Evolutionary conservation across 2,113 vertebrate genomes (phyloP).

Genomic region (Actenoides hombroni): DNA sequence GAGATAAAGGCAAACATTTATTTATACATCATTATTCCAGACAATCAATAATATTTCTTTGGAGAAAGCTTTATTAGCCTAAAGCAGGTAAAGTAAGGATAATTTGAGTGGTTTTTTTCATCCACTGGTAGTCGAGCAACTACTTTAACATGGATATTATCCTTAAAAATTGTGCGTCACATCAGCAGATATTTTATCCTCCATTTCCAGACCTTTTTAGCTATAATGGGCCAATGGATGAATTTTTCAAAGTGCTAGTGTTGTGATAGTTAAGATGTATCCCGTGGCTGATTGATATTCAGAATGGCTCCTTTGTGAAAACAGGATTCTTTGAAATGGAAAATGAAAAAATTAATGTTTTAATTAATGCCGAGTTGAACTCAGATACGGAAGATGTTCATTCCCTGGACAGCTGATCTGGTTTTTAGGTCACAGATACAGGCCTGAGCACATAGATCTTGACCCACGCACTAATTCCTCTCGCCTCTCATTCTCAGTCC

Average conservation of each 20-base stretch:
- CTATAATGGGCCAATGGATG: slow-evolving; percentile 6
- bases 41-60: slow-evolving; percentile 15
- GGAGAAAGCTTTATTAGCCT: slow-evolving; percentile 13
- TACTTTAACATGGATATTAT: background rate
- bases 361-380: background rate
- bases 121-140: background rate
- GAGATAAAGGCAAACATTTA: slow-evolving; percentile 46
- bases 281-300: background rate
- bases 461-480: background rate
- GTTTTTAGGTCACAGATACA: background rate
- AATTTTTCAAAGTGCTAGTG: background rate
- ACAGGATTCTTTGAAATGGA: background rate
- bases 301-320: background rate
- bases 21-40: slow-evolving; percentile 29
- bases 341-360: background rate
- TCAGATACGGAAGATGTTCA: background rate
- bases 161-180: background rate
- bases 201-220: background rate
- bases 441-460: background rate
- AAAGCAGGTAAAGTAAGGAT: background rate
- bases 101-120: background rate
- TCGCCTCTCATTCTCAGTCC: background rate
- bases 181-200: background rate
- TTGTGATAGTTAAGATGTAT: background rate
- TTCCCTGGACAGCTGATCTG: background rate